Evolutionary conservation across 2,113 vertebrate species (phyloP).

Genomic region (Xenopus laevis): DNA sequence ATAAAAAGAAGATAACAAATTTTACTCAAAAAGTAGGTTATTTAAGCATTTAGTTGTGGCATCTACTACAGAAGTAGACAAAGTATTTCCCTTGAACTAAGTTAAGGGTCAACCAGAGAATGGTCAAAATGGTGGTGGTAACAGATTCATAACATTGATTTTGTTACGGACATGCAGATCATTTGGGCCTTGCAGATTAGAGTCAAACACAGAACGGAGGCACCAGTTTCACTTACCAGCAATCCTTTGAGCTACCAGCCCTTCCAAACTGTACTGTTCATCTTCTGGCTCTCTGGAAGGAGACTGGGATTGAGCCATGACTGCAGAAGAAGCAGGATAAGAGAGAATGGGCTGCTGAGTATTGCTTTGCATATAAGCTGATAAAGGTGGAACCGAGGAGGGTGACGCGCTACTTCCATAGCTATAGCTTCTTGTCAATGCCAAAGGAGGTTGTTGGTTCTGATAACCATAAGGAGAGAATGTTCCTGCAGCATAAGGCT

Average conservation of each 20-base stretch:
- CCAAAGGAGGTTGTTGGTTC: conserved; percentile 17
- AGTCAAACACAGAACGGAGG: too few relatives aligned
- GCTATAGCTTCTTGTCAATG: conserved; percentile 58
- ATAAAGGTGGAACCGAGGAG: conserved; percentile 47
- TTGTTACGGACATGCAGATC: too few relatives aligned
- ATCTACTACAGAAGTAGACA: too few relatives aligned
- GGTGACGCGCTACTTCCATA: conserved; percentile 55
- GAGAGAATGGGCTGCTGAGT: conserved; percentile 61
- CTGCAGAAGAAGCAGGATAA: conserved; percentile 61
- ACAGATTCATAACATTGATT: too few relatives aligned
- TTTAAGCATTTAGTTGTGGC: too few relatives aligned
- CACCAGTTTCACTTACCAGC: conserved; percentile 76
- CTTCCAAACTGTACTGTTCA: conserved; percentile 81
- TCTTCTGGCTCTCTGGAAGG: conserved; percentile 67
- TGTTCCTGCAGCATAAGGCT: conserved; percentile 1
- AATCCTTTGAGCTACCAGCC: conserved; percentile 90
- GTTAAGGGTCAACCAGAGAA: too few relatives aligned
- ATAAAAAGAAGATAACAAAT: too few relatives aligned
- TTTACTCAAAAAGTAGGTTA: too few relatives aligned
- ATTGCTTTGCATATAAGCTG: conserved; percentile 50
- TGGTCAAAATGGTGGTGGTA: too few relatives aligned
- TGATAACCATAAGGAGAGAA: conserved; percentile 63
- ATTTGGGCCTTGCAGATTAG: too few relatives aligned
- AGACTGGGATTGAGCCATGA: conserved; percentile 55
- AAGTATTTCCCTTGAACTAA: too few relatives aligned